Evolutionary conservation across 2,797 vertebrate species (phyloP).

Genomic region (Cynodonichthys magdalenae): DNA sequence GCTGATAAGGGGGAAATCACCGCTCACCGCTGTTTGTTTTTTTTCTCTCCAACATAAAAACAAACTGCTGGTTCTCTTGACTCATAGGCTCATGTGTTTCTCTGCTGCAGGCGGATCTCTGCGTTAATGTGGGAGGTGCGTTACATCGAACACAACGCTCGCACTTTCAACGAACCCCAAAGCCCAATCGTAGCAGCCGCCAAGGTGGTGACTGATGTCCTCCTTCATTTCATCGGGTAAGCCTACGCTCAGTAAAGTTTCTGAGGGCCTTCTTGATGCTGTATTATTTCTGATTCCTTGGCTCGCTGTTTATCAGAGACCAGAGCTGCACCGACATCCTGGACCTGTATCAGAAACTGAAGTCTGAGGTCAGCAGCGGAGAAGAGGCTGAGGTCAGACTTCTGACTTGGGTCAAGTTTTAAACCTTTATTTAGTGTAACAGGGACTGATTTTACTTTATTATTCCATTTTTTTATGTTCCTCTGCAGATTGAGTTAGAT

Average conservation of each 20-base stretch:
- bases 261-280: not conserved
- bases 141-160: slow-evolving; percentile 97
- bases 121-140: slow-evolving; percentile 99
- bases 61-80: not conserved
- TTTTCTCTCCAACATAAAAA: not conserved
- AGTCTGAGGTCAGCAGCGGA: slow-evolving; percentile 88
- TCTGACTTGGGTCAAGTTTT: not conserved
- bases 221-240: slow-evolving; percentile 95
- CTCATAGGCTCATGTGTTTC: not conserved
- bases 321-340: slow-evolving; percentile 93
- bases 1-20: too few species aligned
- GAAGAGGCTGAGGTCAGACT: slow-evolving; percentile 85
- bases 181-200: slow-evolving; percentile 96
- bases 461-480: not conserved
- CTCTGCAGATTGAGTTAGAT: slow-evolving; percentile 85
- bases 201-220: slow-evolving; percentile 93
- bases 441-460: not conserved
- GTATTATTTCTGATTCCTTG: not conserved
- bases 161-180: slow-evolving; percentile 97
- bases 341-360: slow-evolving; percentile 90
- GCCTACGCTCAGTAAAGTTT: slow-evolving; percentile 16
- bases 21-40: too few species aligned
- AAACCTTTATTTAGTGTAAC: not conserved
- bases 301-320: slow-evolving; percentile 80
- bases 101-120: slow-evolving; percentile 89